These are phyloP conservation scores for Podotricha telesiphe DNA, from an alignment of 2,888 invertebrate genomes.

Conservation along the genomic window DNA sequence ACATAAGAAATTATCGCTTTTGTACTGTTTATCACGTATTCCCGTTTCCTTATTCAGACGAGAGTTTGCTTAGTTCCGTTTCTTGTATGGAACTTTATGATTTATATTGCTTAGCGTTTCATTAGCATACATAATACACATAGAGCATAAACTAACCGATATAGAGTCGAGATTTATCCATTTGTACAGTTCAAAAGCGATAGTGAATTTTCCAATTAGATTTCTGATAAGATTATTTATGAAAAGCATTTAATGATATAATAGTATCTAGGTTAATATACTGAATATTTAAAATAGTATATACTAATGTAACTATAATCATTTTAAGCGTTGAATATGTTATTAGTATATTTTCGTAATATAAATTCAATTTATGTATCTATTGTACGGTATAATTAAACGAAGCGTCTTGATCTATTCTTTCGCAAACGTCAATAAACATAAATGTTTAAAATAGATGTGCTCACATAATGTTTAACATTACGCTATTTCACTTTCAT, in stretches of 20 bases:
- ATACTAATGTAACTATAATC: not conserved
- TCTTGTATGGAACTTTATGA: slow-evolving; percentile 35
- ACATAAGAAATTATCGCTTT: slow-evolving; percentile 47
- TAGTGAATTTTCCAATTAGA: not conserved
- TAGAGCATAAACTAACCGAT: slow-evolving; percentile 22
- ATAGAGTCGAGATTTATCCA: slow-evolving; percentile 3
- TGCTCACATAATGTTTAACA: slow-evolving; percentile 24
- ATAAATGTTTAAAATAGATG: slow-evolving; percentile 28
- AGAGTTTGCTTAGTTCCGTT: slow-evolving; percentile 41
- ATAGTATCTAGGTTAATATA: no score
- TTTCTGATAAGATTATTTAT: not conserved
- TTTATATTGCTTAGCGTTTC: slow-evolving; percentile 38
- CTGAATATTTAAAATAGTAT: no score
- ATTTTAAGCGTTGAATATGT: not conserved
- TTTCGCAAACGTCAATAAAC: slow-evolving; percentile 23
- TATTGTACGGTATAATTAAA: slow-evolving; percentile 8
- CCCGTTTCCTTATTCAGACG: slow-evolving; percentile 38
- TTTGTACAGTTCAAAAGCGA: not conserved
- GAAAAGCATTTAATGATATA: not conserved
- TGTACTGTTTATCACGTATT: slow-evolving; percentile 45
- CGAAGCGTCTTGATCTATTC: slow-evolving; percentile 18
- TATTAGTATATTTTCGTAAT: not conserved
- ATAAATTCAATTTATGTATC: slow-evolving; percentile 7
- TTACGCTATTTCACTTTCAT: slow-evolving; percentile 28
- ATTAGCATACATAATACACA: slow-evolving; percentile 31